Evolutionary conservation across 1,140 invertebrate species (phyloP).

Genomic region (Phocides pigmalion): DNA sequence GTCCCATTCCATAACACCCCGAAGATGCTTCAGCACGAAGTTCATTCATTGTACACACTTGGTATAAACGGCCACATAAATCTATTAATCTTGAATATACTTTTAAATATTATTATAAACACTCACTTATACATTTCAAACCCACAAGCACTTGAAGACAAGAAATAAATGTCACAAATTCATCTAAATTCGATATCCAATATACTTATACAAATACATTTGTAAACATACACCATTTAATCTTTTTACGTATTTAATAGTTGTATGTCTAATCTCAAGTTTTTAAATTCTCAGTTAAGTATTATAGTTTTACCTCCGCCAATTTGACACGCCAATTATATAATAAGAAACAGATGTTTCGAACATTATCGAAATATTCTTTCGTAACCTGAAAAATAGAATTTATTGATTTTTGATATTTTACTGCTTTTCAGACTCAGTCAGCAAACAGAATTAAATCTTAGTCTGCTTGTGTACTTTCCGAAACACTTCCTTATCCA

Average conservation of each 20-base stretch:
- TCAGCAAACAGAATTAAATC: conserved; percentile 18
- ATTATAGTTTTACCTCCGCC: neutral
- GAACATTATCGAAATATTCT: no score
- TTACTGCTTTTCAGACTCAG: neutral
- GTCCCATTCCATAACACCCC: no score
- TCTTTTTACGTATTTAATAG: conserved; percentile 16
- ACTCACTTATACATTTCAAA: neutral
- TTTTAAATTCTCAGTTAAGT: neutral
- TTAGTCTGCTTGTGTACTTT: neutral
- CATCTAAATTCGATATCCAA: conserved; percentile 23
- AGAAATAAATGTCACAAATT: neutral
- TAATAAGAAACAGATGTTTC: neutral
- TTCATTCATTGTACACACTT: no score
- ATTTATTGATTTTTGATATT: no score
- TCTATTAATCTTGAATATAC: no score
- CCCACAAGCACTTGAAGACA: neutral
- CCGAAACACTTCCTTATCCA: neutral
- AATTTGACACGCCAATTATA: neutral
- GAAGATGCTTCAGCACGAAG: no score
- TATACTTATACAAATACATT: conserved; percentile 9
- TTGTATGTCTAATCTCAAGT: neutral
- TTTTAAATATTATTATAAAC: neutral
- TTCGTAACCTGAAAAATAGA: neutral
- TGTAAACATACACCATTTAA: conserved; percentile 13
- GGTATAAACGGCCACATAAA: no score